Evolutionary conservation across 2,113 vertebrate genomes (phyloP).

Genomic region (Phalacrocorax aristotelis): DNA sequence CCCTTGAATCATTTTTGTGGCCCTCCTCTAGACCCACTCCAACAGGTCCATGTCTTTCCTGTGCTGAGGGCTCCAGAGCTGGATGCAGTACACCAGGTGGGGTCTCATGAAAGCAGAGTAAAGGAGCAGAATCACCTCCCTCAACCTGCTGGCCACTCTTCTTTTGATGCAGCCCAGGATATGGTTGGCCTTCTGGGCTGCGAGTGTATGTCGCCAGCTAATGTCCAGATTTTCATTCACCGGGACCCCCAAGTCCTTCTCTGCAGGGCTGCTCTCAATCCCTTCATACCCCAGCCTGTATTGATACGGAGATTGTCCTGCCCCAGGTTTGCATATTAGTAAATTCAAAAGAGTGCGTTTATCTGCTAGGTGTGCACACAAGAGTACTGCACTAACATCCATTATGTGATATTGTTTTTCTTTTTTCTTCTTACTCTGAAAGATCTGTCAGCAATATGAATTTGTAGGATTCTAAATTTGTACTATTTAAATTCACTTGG

Average conservation of each 20-base stretch:
- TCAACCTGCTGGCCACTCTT: accelerated
- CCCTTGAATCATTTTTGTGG: not conserved
- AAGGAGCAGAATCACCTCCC: not conserved
- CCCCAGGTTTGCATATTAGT: not conserved
- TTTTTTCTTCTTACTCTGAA: not conserved
- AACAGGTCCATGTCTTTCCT: not conserved
- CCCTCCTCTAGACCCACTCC: accelerated
- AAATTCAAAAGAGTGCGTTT: not conserved
- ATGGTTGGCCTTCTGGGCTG: accelerated
- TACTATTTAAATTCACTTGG: not conserved
- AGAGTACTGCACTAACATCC: not conserved
- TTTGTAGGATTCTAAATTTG: not conserved
- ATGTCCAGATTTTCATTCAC: not conserved
- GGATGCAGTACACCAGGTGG: not conserved
- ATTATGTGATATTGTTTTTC: not conserved
- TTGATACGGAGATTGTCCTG: accelerated
- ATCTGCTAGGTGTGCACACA: not conserved
- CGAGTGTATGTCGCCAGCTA: accelerated
- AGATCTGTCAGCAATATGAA: not conserved
- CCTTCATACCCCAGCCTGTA: not conserved
- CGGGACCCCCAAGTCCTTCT: not conserved
- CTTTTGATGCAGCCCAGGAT: not conserved
- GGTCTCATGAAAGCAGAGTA: not conserved
- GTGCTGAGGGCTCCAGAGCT: not conserved
- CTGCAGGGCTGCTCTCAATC: not conserved